Evolutionary conservation across 2,797 vertebrate species (phyloP).

Genomic region (Melanotaenia trifasciata): DNA sequence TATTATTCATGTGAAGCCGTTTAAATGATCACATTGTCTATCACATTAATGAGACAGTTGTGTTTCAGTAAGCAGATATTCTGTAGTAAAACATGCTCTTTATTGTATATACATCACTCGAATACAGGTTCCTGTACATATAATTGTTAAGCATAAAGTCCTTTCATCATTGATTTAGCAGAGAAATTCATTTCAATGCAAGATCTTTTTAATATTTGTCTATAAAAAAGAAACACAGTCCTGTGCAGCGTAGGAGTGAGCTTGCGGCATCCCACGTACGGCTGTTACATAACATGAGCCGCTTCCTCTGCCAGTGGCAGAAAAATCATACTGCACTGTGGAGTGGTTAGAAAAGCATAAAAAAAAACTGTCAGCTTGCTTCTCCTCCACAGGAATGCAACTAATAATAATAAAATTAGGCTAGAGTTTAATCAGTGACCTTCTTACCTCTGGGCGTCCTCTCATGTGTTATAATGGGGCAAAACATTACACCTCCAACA

Average conservation of each 20-base stretch:
- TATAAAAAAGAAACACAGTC: slow-evolving; percentile 49
- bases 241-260: slow-evolving; percentile 57
- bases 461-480: slow-evolving; percentile 20
- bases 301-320: slow-evolving; percentile 57
- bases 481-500: slow-evolving; percentile 27
- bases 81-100: slow-evolving; percentile 1
- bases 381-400: slow-evolving; percentile 19
- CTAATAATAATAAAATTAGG: slow-evolving; percentile 10
- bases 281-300: slow-evolving; percentile 65
- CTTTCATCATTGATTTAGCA: slow-evolving; percentile 27
- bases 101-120: not conserved
- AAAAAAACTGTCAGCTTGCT: slow-evolving; percentile 27
- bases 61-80: not conserved
- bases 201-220: slow-evolving; percentile 47
- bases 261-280: slow-evolving; percentile 57
- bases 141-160: slow-evolving; percentile 19
- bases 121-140: not conserved
- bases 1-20: too few species aligned
- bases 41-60: too few species aligned
- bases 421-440: slow-evolving; percentile 33
- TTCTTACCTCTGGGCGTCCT: slow-evolving; percentile 35
- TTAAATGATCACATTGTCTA: too few species aligned
- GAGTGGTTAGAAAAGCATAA: slow-evolving; percentile 38
- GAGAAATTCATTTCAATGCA: slow-evolving; percentile 24
- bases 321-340: slow-evolving; percentile 63